A percentile compares a stretch with the other conserved stretches of the same genome.
phyloP scores from a whole-genome alignment of 2,888 invertebrate species.

The Adela reaumurella region DNA sequence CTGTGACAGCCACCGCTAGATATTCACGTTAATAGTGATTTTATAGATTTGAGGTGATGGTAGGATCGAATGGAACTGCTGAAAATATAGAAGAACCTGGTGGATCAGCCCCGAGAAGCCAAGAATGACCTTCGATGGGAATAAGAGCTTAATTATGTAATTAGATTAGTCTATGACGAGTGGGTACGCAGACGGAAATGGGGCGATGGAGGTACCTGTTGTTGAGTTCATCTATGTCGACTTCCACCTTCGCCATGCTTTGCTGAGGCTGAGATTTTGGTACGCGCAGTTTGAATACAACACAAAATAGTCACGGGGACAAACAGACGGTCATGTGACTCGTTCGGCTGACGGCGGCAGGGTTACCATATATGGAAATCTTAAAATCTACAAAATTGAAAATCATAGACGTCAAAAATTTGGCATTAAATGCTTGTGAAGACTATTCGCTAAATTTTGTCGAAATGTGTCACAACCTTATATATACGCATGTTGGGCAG shows the following conservation, averaged over 20 bases:
- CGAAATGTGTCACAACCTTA: too few relatives aligned
- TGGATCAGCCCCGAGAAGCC: too few relatives aligned
- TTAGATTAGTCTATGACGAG: conserved; percentile 13
- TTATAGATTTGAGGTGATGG: too few relatives aligned
- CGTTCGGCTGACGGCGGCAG: background rate
- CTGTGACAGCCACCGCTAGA: too few relatives aligned
- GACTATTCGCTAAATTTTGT: too few relatives aligned
- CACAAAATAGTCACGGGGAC: conserved; percentile 68
- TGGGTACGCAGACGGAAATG: conserved; percentile 11
- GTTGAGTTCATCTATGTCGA: conserved; percentile 61
- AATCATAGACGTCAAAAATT: too few relatives aligned
- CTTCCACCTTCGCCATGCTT: conserved; percentile 27
- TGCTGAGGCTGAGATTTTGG: conserved; percentile 34
- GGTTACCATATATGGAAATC: background rate
- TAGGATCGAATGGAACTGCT: too few relatives aligned
- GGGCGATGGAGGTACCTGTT: conserved; percentile 49
- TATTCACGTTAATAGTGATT: too few relatives aligned
- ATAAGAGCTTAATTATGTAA: conserved; percentile 34
- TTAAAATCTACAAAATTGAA: too few relatives aligned
- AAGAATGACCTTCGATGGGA: conserved; percentile 36
- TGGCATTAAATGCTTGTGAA: too few relatives aligned
- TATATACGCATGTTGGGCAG: too few relatives aligned
- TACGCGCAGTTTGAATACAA: conserved; percentile 61
- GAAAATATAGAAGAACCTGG: too few relatives aligned
- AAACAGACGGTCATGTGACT: conserved; percentile 69